Evolutionary conservation across 1,140 invertebrate species (phyloP), one percentile per base, ranked within the genome.

Genomic region (Drosophila parabipectinata): DNA sequence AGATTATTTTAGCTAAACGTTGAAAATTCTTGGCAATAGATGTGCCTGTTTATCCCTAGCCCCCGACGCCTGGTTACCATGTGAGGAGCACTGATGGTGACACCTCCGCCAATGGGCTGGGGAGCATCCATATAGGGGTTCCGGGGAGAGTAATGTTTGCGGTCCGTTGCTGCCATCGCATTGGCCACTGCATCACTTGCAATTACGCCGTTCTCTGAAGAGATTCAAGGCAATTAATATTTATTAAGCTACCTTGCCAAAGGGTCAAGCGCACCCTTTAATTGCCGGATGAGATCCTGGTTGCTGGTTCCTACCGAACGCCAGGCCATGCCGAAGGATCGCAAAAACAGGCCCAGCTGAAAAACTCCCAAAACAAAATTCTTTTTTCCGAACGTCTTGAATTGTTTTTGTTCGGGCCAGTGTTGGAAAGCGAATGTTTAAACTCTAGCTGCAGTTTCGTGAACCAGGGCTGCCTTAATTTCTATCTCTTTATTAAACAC

Each of bases 41-140:
- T 3, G 21, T 21, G 21, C 12, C 9, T 10, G 8, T 34, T 0
- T 3, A 1, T 0, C 12, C 32, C 12, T 37, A 37, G 34, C 34
- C 10, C 32, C 10, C 10, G 3, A 12, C 1, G 9, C 18, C 5
- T 45, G 47, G 6, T 63, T 94, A 98, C 97, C 98, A 99, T 99
- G 93, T 99, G 98, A 50, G 98, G 98, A 58, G 98, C 98, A 94
- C 97, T 98, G 57, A 99, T 99, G 1, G 98, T 99, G 3, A 98
- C 98, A 41, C 96, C 96, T 92, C 94, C 97, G 41, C 97, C 97
- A 84, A 98, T 98, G 34, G 94, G 94, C 92, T 98, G 98, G 0
- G 98, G 98, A 34, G 97, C 94, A 93, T 99, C 98, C 85, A 96
- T 94, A 84, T 99, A 99, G 1, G 98, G 95, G 59, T 91, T 91